Evolutionary conservation across 2,797 vertebrate genomes (phyloP), one percentile per base, ranked within the genome.

Genomic region (Danio albolineatus): DNA sequence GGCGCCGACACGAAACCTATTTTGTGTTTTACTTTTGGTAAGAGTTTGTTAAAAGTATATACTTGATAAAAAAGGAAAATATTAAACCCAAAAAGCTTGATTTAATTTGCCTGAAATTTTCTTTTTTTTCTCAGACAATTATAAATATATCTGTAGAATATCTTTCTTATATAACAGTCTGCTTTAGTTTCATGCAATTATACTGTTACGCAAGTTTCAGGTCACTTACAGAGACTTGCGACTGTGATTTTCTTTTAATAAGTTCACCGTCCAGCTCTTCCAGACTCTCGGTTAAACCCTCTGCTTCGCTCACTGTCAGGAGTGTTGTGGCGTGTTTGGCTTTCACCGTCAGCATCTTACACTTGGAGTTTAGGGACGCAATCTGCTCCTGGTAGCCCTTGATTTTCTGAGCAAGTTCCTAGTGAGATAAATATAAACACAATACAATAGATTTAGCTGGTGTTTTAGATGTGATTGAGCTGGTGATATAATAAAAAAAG

Each of bases 311-410:
- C 80, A 99, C 96, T 0, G 97, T 98, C 89, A 99, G 94, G 83
- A 99, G 92, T 95, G 98, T 97, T 80, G 98, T 97, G 88, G 98
- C 93, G 1, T 95, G 97, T 43, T 96, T 98, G 65, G 98, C 97
- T 90, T 99, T 99, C 92, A 99, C 95, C 0, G 96, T 96, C 90
- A 99, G 87, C 97, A 96, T 98, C 90, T 97, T 99, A 89, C 98
- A 98, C 87, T 99, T 99, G 0, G 97, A 97, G 91, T 98, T 98
- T 48, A 99, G 89, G 0, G 96, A 94, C 64, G 96, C 94, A 10
- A 99, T 99, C 93, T 98, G 96, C 83, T 98, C 96, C 87, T 99
- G 97, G 91, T 99, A 99, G 78, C 96, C 96, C 88, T 96, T 98
- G 89, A 99, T 99, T 87, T 96, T 97, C 91, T 97, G 96, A 13